Evolutionary conservation across 2,113 vertebrate genomes (phyloP), one percentile per base, ranked within the genome.

Genomic region (Herpetotheres cachinnans): DNA sequence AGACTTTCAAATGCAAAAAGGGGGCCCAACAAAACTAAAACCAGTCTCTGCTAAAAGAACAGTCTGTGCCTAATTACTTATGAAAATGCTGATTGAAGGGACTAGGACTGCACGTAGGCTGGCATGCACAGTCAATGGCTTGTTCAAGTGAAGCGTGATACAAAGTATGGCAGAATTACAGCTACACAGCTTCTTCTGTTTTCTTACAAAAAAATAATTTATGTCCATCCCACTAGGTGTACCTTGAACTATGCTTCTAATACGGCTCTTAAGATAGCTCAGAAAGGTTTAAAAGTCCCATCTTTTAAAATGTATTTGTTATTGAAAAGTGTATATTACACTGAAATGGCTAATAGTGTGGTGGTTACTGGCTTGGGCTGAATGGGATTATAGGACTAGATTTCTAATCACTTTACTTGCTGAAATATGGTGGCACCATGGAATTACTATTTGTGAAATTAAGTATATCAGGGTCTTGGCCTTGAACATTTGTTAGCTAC

Each of bases 381-480:
- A 77, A n/a, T 34, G 78, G 46, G 14, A 18, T 52, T 73, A 30
- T 84, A 27, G 13, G 34, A 42, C 26, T 67, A 27, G 36, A 17
- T 63, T 90, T 71, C 56, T 74, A 13, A 50, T 70, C 27, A 17
- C 34, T 38, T 54, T 34, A 16, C 63, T 88, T 79, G 40, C 40
- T 77, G 21, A 81, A 81, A 66, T 69, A 30, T 13, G 9, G 16
- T 89, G 24, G 10, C 13, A 10, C 82, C 30, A 15, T 56, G 38
- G 54, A 62, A 55, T 44, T 71, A 19, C 2, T 22, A 1, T 62
- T 70, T 40, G 38, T 82, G 70, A 65, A 89, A 70, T 63, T 47
- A 26, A 76, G 29, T 67, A 19, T 1, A 0, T 50, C 1, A 1
- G 2, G 16, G 11, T 56, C 26, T 80, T 47, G 29, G n/a, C 54